These are phyloP conservation scores for Melieria omissa DNA, from an alignment of 2,888 invertebrate species.

Conservation along the genomic window DNA sequence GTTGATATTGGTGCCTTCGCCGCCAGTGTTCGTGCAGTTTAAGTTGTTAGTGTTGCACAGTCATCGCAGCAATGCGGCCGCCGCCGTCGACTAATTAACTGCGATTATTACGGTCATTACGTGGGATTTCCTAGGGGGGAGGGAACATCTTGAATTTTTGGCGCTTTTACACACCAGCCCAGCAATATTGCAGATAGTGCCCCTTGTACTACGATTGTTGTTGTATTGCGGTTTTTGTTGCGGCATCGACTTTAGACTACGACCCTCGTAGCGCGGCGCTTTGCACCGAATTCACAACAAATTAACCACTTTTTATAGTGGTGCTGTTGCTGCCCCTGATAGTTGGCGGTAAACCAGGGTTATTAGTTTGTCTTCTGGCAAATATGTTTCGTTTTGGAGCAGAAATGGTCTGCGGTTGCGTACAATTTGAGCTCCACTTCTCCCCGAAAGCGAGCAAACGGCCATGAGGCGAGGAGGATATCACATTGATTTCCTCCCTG, in stretches of 20 bases:
- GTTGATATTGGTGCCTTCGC: conserved; percentile 41
- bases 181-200: neutral
- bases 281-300: conserved; percentile 61
- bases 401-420: conserved; percentile 28
- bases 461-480: no score
- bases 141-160: conserved; percentile 64
- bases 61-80: conserved; percentile 36
- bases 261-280: conserved; percentile 30
- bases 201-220: conserved; percentile 31
- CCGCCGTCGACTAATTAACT: conserved; percentile 65
- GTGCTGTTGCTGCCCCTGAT: conserved; percentile 35
- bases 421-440: no score
- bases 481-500: no score
- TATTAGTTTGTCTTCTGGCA: conserved; percentile 57
- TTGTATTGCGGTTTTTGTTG: conserved; percentile 37
- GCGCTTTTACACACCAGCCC: conserved; percentile 49
- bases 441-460: no score
- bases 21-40: conserved; percentile 16
- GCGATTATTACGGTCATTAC: conserved; percentile 68
- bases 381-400: conserved; percentile 27
- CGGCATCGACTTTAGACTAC: conserved; percentile 30
- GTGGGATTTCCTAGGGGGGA: conserved; percentile 62
- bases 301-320: conserved; percentile 58
- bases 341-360: conserved; percentile 54
- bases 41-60: conserved; percentile 29